phyloP scores from a whole-genome alignment of 2,113 vertebrate genomes.

The Sebastes fasciatus region DNA sequence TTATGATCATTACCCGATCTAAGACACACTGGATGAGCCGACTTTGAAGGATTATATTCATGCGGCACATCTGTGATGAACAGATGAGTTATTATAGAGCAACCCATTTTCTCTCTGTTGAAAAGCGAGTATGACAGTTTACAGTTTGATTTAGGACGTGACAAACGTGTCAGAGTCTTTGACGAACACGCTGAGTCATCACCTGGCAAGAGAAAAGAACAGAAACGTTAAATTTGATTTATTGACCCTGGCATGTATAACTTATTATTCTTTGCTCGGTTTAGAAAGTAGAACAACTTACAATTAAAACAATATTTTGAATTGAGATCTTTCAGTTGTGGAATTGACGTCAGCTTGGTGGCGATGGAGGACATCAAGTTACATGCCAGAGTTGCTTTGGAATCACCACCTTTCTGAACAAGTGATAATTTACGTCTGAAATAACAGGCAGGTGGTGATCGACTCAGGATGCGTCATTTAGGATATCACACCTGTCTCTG shows the following conservation, averaged over 20 bases:
- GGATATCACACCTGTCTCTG: background rate
- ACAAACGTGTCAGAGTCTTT: background rate
- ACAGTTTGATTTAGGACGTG: slow-evolving; percentile 5
- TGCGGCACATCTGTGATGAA: background rate
- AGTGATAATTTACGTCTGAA: background rate
- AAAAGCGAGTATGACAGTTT: background rate
- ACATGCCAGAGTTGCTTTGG: background rate
- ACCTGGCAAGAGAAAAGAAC: background rate
- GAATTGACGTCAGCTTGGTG: background rate
- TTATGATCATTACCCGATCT: background rate
- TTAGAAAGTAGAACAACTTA: background rate
- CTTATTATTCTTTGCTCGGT: background rate
- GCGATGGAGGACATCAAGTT: background rate
- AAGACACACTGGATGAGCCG: background rate
- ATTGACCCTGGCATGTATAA: too few species aligned
- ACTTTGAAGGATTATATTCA: background rate
- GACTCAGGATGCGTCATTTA: background rate
- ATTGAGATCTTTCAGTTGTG: background rate
- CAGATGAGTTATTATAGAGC: background rate
- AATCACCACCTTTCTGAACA: background rate
- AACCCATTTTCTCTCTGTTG: background rate
- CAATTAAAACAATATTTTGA: background rate
- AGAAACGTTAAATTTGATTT: background rate
- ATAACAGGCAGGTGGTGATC: background rate
- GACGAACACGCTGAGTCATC: background rate